These are phyloP conservation scores for Epizoanthus ramosus DNA, from an alignment of 92 coral and sea anemone genomes.

Conservation along the genomic window DNA sequence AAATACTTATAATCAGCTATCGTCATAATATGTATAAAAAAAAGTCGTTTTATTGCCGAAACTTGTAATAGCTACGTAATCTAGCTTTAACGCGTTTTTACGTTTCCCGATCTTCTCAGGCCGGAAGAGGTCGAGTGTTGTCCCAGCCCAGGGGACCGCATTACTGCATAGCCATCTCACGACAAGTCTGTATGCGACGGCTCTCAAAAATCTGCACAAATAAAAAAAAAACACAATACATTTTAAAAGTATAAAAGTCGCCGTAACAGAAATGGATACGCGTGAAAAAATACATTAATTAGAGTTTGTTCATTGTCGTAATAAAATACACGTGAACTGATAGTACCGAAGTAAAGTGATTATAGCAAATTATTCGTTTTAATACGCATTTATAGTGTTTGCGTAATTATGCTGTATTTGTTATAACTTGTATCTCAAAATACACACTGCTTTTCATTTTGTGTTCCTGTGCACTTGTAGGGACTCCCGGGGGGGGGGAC, in stretches of 20 bases:
- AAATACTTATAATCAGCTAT: background rate
- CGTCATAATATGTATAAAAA: background rate
- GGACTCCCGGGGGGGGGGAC: too few relatives aligned
- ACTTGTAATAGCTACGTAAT: background rate
- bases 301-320: background rate
- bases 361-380: too few relatives aligned
- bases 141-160: background rate
- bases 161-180: background rate
- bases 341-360: background rate
- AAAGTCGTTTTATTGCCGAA: background rate
- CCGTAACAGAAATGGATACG: background rate
- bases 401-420: background rate
- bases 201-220: background rate
- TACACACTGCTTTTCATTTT: background rate
- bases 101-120: background rate
- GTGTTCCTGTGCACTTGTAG: slow-evolving; percentile 1
- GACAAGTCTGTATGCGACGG: slow-evolving; percentile 2
- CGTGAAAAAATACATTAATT: background rate
- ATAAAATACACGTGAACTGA: background rate
- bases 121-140: background rate
- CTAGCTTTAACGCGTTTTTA: background rate
- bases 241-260: background rate
- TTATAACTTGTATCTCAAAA: background rate
- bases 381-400: background rate
- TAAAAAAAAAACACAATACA: background rate